Percentiles rank a stretch among this genome's conserved stretches.
phyloP scores from a whole-genome alignment of 1,140 invertebrate species.

The Tribolium castaneum region DNA sequence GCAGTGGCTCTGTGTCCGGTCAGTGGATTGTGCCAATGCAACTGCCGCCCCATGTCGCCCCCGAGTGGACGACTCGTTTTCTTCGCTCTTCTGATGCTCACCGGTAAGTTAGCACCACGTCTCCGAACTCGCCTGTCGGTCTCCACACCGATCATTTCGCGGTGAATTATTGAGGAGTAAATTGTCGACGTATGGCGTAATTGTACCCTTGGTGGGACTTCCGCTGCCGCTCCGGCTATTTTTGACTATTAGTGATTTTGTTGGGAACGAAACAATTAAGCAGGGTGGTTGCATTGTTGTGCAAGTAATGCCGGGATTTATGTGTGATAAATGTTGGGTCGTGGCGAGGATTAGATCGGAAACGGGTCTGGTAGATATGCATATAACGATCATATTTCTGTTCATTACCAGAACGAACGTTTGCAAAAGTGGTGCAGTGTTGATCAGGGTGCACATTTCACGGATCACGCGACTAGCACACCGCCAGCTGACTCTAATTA shows the following conservation, averaged over 20 bases:
- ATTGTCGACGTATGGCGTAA: background rate
- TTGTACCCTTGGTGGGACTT: background rate
- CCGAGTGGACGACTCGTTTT: constrained; percentile 19
- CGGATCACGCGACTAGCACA: constrained; percentile 15
- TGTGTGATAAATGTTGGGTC: background rate
- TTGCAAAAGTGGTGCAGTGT: constrained; percentile 9
- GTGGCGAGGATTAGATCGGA: background rate
- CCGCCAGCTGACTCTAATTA: background rate
- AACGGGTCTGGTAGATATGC: background rate
- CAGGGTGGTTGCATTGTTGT: background rate
- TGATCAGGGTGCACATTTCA: constrained; percentile 35
- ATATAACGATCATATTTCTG: constrained; percentile 12
- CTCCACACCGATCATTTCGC: background rate
- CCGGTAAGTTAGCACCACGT: constrained; percentile 16
- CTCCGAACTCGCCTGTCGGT: too few relatives aligned
- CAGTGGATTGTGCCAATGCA: constrained; percentile 40
- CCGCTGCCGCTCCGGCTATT: background rate
- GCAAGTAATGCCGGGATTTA: background rate
- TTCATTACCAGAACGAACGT: background rate
- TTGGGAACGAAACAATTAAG: background rate
- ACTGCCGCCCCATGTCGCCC: constrained; percentile 25
- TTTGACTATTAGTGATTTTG: too few relatives aligned
- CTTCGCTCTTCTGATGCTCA: constrained; percentile 26
- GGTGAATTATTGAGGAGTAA: background rate
- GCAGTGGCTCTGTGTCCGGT: constrained; percentile 28